phyloP scores from a whole-genome alignment of 2,888 invertebrate genomes.

The Philonicus albiceps region DNA sequence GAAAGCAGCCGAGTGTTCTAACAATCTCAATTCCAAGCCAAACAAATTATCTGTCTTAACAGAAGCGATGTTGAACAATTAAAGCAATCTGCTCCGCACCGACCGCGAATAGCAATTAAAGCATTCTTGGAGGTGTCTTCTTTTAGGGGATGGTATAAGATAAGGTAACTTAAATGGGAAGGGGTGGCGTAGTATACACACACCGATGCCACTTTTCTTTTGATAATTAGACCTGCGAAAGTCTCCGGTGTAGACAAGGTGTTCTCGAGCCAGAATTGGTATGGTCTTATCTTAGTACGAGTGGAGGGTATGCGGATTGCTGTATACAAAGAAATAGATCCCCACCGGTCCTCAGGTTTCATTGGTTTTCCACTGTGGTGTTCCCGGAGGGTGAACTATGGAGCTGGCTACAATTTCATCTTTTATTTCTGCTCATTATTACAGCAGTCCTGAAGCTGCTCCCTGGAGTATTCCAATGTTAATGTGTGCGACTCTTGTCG shows the following conservation, averaged over 20 bases:
- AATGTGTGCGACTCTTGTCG: conserved; percentile 11
- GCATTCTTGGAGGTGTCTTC: conserved; percentile 23
- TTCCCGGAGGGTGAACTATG: conserved; percentile 14
- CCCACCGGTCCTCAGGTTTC: conserved; percentile 30
- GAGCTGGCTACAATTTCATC: conserved; percentile 42
- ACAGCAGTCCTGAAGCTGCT: conserved; percentile 6
- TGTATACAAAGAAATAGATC: conserved; percentile 26
- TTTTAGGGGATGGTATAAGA: conserved; percentile 2
- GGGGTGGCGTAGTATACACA: background rate
- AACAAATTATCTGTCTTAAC: conserved; percentile 50
- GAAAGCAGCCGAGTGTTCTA: background rate
- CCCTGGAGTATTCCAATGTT: conserved; percentile 30
- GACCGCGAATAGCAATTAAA: conserved; percentile 50
- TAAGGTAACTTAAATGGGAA: conserved; percentile 32
- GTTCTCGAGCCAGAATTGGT: background rate
- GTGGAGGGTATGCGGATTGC: background rate
- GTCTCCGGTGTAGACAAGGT: conserved; percentile 17
- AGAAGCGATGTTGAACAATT: conserved; percentile 50
- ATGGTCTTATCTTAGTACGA: background rate
- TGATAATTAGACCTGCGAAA: conserved; percentile 3
- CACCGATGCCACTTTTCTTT: background rate
- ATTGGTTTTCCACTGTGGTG: conserved; percentile 36
- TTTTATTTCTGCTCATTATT: conserved; percentile 44
- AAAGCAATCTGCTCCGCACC: conserved; percentile 50
- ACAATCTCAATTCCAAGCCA: conserved; percentile 41